A percentile compares a stretch with the other conserved stretches of the same genome.
phyloP scores from a whole-genome alignment of 1,140 invertebrate species.

The Pectinophora gossypiella region DNA sequence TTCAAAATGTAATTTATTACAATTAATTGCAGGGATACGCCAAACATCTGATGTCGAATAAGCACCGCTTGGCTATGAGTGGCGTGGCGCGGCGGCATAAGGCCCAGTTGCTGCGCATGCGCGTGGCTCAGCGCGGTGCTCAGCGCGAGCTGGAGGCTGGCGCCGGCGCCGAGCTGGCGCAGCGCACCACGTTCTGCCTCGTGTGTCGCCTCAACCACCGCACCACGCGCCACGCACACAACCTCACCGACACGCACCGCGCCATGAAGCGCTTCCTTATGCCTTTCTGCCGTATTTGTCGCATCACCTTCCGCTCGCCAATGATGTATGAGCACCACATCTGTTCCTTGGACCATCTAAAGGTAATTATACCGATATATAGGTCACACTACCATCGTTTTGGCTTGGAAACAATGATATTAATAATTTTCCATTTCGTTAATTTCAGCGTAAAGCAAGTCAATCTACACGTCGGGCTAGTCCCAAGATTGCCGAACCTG shows the following conservation, averaged over 20 bases:
- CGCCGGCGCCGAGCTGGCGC: conserved; percentile 79
- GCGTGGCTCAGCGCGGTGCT: conserved; percentile 82
- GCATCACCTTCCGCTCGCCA: conserved; percentile 84
- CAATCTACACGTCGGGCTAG: conserved; percentile 48
- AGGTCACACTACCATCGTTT: neutral
- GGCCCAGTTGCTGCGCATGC: conserved; percentile 82
- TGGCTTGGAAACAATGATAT: neutral
- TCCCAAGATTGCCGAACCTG: conserved; percentile 37
- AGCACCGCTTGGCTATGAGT: conserved; percentile 83
- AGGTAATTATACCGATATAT: conserved; percentile 68
- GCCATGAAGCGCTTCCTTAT: conserved; percentile 89
- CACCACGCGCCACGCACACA: conserved; percentile 84
- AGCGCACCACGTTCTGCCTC: conserved; percentile 82
- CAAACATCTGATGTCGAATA: conserved; percentile 81
- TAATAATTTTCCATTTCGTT: too few species aligned
- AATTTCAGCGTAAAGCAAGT: conserved; percentile 76
- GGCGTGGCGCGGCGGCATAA: conserved; percentile 83
- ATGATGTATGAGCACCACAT: conserved; percentile 89
- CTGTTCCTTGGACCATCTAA: conserved; percentile 86
- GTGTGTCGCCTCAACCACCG: conserved; percentile 89
- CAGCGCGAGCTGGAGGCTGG: conserved; percentile 83
- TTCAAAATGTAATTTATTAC: conserved; percentile 8
- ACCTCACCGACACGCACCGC: conserved; percentile 84
- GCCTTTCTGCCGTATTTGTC: conserved; percentile 84
- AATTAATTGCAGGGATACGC: conserved; percentile 77